Conservation (phyloP, 2,797 vertebrate genomes). For the Danionella dracula region DNA sequence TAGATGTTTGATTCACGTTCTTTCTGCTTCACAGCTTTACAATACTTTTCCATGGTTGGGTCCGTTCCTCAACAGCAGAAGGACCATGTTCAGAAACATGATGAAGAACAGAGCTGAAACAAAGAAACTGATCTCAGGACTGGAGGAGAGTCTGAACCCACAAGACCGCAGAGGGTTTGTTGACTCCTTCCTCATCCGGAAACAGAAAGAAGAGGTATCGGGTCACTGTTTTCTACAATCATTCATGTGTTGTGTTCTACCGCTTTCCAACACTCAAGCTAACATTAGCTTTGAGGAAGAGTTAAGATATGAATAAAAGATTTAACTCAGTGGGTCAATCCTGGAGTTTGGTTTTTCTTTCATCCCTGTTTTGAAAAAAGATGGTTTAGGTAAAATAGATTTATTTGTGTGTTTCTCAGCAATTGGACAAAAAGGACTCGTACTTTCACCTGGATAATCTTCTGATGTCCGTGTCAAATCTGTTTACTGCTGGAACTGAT, state of each 20-base stretch:
- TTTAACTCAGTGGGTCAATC: too few relatives aligned
- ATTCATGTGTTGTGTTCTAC: too few relatives aligned
- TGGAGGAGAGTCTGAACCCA: conserved; percentile 30
- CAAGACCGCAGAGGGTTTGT: conserved; percentile 38
- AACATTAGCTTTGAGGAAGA: too few relatives aligned
- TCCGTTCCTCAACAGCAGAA: not conserved
- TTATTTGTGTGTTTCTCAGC: conserved; percentile 32
- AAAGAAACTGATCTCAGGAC: not conserved
- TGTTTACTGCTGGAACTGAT: conserved; percentile 67
- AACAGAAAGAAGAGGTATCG: conserved; percentile 12
- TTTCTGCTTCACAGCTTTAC: not conserved
- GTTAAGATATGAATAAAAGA: too few relatives aligned
- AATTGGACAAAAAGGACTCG: conserved; percentile 21
- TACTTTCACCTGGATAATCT: conserved; percentile 56
- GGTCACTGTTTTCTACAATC: too few relatives aligned
- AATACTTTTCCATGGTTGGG: not conserved
- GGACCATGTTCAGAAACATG: not conserved
- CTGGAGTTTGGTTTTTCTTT: too few relatives aligned
- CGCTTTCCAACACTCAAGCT: too few relatives aligned
- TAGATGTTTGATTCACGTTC: too few relatives aligned
- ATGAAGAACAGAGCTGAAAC: not conserved
- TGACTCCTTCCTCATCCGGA: conserved; percentile 40
- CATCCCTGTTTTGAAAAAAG: too few relatives aligned
- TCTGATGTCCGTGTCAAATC: conserved; percentile 40
- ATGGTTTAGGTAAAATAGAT: not conserved